A percentile compares a stretch with the other conserved stretches of the same genome.
phyloP scores from a whole-genome alignment of 2,888 invertebrate species.

The Troglohyphantes excavatus region DNA sequence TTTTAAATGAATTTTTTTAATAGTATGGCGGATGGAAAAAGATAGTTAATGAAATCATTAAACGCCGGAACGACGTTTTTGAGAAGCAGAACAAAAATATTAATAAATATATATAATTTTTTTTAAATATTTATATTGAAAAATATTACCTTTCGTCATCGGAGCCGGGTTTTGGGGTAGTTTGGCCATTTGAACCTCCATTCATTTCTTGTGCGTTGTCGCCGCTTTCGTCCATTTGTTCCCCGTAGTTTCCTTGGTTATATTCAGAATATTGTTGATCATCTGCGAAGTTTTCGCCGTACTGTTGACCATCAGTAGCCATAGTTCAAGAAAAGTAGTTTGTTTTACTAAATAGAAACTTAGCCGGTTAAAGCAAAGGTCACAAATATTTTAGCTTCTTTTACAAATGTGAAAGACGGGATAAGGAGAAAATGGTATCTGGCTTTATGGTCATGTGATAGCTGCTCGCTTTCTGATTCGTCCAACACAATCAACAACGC shows the following conservation, averaged over 20 bases:
- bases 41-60: background rate
- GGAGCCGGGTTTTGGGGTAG: conserved; percentile 20
- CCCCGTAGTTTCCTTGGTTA: conserved; percentile 63
- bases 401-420: background rate
- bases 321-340: conserved; percentile 10
- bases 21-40: conserved; percentile 1
- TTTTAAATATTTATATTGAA: background rate
- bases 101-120: background rate
- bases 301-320: conserved; percentile 69
- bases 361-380: background rate
- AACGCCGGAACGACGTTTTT: background rate
- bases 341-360: background rate
- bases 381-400: background rate
- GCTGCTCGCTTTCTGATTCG: background rate
- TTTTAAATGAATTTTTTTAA: background rate
- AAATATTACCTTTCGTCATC: conserved; percentile 70
- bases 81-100: background rate
- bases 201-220: conserved; percentile 60
- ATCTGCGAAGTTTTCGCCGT: conserved; percentile 70
- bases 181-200: conserved; percentile 36
- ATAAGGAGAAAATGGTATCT: background rate
- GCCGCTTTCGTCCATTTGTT: conserved; percentile 60
- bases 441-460: conserved; percentile 8
- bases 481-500: background rate
- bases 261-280: conserved; percentile 76